Base-by-base conservation (phyloP, 2,797 vertebrate species). In the Sebastes steindachneri region DNA sequence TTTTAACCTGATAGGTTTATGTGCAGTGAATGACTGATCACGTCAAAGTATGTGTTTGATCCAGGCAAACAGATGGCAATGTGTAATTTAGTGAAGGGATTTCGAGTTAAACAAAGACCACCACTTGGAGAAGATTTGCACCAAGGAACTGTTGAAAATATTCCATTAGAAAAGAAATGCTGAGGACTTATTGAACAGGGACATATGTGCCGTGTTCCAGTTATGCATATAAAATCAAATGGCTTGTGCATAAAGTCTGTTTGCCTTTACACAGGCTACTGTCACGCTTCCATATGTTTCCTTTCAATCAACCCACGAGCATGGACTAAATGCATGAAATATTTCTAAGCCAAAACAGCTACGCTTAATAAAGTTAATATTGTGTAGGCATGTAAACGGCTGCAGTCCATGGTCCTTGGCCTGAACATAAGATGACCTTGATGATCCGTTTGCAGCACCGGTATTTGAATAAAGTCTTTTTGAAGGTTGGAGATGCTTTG, bases 1-100 rank as follows among this genome's bases (percentile, higher is more conserved):
- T 35, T 58, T 31, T 14, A 7, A 31, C 21, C 59, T 15, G 3
- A 35, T 57, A 9, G 35, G 31, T 65, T 11, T 41, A 6, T 51
- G 29, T 53, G 37, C 10, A 4, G 4, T 37, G 9, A 64, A 76
- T 48, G 51, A 31, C 63, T 53, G 41, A 73, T 75, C 37, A 26
- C 48, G 37, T 33, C 15, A 3, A 70, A 64, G 23, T 14, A 55
- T 57, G 19, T 25, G 3, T 59, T 37, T 31, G 29, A 71, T 65
- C 45, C 53, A 37, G 59, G 26, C 14, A 33, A 31, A 15, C 80
- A 79, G 75, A 77, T 75, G 59, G 72, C 29, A 14, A n/a, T 28
- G 60, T 79, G 59, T 68, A 45, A 80, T 78, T 83, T 25, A 23
- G 25, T 45, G 21, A 37, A 75, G 77, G 54, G 10, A 75, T 31